Percentiles rank a stretch among this genome's conserved stretches.
phyloP scores from a whole-genome alignment of 2,888 invertebrate species.

The Lordiphosa andalusiaca region DNA sequence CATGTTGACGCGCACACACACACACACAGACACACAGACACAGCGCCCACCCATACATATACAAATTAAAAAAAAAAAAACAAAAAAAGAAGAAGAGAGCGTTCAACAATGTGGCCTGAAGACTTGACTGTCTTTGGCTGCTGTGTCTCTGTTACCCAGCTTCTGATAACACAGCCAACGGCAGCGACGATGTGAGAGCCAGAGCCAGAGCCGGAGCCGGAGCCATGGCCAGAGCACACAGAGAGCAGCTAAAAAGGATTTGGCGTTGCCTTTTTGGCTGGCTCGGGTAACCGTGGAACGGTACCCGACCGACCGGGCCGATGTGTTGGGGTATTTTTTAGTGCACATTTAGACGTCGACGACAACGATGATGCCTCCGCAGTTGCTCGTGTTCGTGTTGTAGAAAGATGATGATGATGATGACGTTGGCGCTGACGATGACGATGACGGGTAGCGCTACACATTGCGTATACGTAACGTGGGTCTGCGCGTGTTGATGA shows the following conservation, averaged over 20 bases:
- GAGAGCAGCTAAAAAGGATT: slow-evolving; percentile 5
- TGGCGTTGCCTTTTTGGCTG: slow-evolving; percentile 41
- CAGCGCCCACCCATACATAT: not conserved
- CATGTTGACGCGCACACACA: slow-evolving; percentile 47
- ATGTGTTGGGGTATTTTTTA: slow-evolving; percentile 57
- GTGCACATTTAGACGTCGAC: slow-evolving; percentile 75
- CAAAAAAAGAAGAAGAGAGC: slow-evolving; percentile 12
- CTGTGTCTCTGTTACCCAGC: slow-evolving; percentile 62
- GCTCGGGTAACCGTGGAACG: slow-evolving; percentile 19
- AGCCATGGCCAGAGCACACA: not conserved
- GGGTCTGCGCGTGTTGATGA: slow-evolving; percentile 14
- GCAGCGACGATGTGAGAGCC: slow-evolving; percentile 28
- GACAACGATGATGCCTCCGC: slow-evolving; percentile 49
- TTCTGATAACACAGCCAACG: slow-evolving; percentile 22
- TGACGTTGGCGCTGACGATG: slow-evolving; percentile 15
- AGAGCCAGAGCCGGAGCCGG: not conserved
- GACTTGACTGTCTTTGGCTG: slow-evolving; percentile 41
- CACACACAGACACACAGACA: slow-evolving; percentile 11
- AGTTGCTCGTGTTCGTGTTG: slow-evolving; percentile 21
- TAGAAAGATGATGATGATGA: slow-evolving; percentile 10
- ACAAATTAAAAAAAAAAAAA: slow-evolving; percentile 8
- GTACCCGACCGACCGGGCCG: slow-evolving; percentile 16
- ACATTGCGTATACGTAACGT: slow-evolving; percentile 38
- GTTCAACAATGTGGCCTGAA: not conserved
- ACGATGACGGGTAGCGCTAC: slow-evolving; percentile 3